phyloP scores from a whole-genome alignment of 30 jellyfish, hydroid and myxozoan species.

The Clytia hemisphaerica region DNA sequence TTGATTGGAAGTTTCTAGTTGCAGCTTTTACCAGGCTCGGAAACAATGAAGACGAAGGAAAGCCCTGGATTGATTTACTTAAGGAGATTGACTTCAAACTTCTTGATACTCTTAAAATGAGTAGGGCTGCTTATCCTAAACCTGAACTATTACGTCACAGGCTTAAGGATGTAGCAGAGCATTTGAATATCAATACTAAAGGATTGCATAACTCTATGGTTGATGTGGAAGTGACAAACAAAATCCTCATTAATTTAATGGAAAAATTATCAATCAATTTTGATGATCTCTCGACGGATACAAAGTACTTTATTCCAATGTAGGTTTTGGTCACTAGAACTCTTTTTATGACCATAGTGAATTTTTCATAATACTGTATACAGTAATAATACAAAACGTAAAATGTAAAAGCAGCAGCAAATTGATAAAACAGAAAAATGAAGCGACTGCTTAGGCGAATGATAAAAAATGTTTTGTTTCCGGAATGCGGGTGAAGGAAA shows the following conservation, averaged over 20 bases:
- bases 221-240: background rate
- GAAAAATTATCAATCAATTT: background rate
- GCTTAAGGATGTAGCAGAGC: background rate
- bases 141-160: background rate
- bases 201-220: background rate
- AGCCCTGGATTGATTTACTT: too few species aligned
- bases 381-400: too few species aligned
- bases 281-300: too few species aligned
- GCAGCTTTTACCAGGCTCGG: background rate
- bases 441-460: too few species aligned
- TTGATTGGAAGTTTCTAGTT: background rate
- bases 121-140: background rate
- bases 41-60: too few species aligned
- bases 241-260: background rate
- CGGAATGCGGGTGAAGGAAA: too few species aligned
- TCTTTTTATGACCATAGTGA: too few species aligned
- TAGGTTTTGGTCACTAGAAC: background rate
- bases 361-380: too few species aligned
- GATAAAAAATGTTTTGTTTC: too few species aligned
- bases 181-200: background rate
- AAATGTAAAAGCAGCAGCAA: too few species aligned
- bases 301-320: too few species aligned
- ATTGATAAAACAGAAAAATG: too few species aligned
- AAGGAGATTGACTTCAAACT: background rate
- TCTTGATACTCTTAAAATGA: background rate